Evolutionary conservation across 2,888 invertebrate genomes (phyloP).

Genomic region (Chrysotoxum bicinctum): DNA sequence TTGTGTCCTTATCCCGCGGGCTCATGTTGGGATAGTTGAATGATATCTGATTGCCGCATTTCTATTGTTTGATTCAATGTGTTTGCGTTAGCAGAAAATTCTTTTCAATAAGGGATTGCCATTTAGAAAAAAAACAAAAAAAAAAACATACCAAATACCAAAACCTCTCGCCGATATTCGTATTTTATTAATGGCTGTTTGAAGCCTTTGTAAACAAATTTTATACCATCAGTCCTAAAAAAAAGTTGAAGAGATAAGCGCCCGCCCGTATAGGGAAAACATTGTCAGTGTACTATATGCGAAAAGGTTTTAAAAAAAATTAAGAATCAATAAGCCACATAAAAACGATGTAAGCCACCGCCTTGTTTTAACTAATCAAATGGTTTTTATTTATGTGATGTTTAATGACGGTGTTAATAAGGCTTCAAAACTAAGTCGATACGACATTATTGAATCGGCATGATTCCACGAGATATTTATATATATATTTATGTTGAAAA

Average conservation of each 20-base stretch:
- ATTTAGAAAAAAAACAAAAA: slow-evolving; percentile 20
- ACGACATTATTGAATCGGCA: no score
- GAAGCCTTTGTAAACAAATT: neutral
- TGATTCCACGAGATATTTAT: no score
- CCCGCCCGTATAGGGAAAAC: neutral
- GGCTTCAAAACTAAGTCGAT: no score
- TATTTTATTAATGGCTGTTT: neutral
- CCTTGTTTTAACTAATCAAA: no score
- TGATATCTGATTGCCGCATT: slow-evolving; percentile 70
- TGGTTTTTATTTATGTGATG: no score
- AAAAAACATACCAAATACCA: neutral
- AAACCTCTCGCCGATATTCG: neutral
- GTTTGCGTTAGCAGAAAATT: slow-evolving; percentile 68
- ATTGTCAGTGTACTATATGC: neutral
- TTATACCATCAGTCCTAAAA: neutral
- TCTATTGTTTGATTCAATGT: slow-evolving; percentile 61
- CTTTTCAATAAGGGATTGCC: slow-evolving; percentile 59
- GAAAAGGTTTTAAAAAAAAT: neutral
- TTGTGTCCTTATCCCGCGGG: slow-evolving; percentile 21
- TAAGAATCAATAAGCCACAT: no score
- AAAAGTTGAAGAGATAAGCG: neutral
- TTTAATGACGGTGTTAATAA: no score
- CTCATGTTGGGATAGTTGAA: slow-evolving; percentile 46
- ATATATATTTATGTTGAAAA: no score
- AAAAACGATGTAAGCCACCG: no score